These are phyloP conservation scores for Spongilla lacustris DNA, from an alignment of 37 sponge, comb jelly and placozoan genomes.

Conservation along the genomic window DNA sequence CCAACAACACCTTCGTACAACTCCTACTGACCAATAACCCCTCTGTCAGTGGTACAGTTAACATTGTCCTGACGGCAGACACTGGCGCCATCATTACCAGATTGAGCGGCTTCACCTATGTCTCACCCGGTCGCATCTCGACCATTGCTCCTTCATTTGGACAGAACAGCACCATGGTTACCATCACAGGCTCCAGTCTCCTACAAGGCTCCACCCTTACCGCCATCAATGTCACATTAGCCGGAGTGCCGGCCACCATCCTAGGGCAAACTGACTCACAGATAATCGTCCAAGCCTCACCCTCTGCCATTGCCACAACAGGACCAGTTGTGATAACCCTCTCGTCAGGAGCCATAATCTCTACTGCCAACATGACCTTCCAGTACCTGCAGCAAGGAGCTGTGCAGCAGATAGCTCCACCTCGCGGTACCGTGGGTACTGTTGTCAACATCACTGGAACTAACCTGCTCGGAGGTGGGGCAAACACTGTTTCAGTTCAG, in stretches of 20 bases:
- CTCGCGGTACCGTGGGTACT: conserved; percentile 13
- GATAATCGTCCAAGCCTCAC: conserved; percentile 23
- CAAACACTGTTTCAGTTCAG: conserved; percentile 5
- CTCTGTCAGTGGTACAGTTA: not conserved
- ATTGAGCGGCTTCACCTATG: conserved; percentile 24
- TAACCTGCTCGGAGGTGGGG: conserved; percentile 58
- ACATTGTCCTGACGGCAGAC: conserved; percentile 30
- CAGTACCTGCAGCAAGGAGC: conserved; percentile 38
- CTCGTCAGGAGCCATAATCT: conserved; percentile 39
- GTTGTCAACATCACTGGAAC: conserved; percentile 14
- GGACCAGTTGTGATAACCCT: conserved; percentile 31
- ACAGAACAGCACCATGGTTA: conserved; percentile 66
- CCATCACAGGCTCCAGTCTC: conserved; percentile 59
- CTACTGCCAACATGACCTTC: conserved; percentile 6
- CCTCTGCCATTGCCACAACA: not conserved
- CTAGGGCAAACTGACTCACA: conserved; percentile 5
- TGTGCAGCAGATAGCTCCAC: conserved; percentile 17
- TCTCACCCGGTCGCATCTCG: conserved; percentile 49
- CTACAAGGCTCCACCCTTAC: conserved; percentile 35
- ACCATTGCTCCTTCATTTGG: conserved; percentile 42
- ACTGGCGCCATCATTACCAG: conserved; percentile 52
- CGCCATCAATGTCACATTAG: conserved; percentile 27
- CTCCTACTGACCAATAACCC: not conserved
- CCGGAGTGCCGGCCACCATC: conserved; percentile 8
- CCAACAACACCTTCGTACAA: not conserved